These are phyloP conservation scores for Anodontia alba DNA, from an alignment of 2,888 invertebrate species.

Conservation along the genomic window DNA sequence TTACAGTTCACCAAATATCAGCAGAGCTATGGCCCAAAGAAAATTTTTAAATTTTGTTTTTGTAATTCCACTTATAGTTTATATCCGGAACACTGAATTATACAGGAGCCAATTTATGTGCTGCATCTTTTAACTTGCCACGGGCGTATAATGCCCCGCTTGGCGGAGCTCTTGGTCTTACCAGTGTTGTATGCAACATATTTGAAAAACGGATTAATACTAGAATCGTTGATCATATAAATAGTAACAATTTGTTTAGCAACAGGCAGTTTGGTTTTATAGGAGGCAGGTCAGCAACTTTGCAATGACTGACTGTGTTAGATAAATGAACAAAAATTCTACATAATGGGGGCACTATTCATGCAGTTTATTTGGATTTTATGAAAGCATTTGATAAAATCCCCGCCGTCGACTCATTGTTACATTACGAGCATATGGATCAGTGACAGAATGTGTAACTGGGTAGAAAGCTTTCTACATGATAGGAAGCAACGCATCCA, in stretches of 20 bases:
- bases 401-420: constrained; percentile 1
- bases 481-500: not conserved
- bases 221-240: constrained; percentile 26
- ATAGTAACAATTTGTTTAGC: constrained; percentile 28
- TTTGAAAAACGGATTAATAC: constrained; percentile 20
- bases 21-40: no score
- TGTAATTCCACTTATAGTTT: no score
- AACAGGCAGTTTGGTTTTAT: constrained; percentile 40
- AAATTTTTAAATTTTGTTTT: no score
- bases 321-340: constrained; percentile 7
- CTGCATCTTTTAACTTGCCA: no score
- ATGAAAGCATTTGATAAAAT: constrained; percentile 12
- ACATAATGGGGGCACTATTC: constrained; percentile 1
- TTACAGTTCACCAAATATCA: no score
- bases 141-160: no score
- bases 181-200: constrained; percentile 5
- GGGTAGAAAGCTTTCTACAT: constrained; percentile 2
- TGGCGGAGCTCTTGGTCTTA: no score
- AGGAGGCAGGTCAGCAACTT: constrained; percentile 13
- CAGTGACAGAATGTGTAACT: not conserved
- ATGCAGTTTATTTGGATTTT: constrained; percentile 10
- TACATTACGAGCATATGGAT: not conserved
- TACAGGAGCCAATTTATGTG: no score
- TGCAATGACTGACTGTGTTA: constrained; percentile 25
- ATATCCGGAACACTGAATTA: no score